phyloP scores from a whole-genome alignment of 1,140 invertebrate genomes.

The Meloidogyne floridensis region DNA sequence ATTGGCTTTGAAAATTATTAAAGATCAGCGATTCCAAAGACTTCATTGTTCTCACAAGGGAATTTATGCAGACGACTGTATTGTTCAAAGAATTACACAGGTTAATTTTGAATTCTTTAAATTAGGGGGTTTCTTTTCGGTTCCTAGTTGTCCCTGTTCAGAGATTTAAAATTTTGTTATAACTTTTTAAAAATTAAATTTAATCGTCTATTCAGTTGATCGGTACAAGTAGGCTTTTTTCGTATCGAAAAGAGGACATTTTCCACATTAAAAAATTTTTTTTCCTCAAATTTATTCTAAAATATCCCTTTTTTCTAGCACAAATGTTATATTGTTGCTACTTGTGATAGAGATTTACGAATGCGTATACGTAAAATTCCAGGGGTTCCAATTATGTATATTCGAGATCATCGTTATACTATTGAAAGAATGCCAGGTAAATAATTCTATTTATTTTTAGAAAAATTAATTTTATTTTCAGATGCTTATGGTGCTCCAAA shows the following conservation, averaged over 20 bases:
- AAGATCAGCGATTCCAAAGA: constrained; percentile 89
- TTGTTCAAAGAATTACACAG: constrained; percentile 90
- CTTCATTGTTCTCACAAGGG: constrained; percentile 93
- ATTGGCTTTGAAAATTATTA: constrained; percentile 90
- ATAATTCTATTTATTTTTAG: constrained; percentile 18
- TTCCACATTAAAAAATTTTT: too few species aligned
- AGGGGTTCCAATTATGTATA: constrained; percentile 91
- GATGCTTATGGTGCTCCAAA: constrained; percentile 42
- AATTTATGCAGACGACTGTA: constrained; percentile 97
- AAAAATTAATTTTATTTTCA: background rate
- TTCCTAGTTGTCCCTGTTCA: too few species aligned
- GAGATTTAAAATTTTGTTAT: too few species aligned
- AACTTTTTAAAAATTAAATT: too few species aligned
- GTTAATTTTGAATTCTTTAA: constrained; percentile 67
- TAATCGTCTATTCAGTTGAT: too few species aligned
- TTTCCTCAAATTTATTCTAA: background rate
- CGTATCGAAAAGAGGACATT: too few species aligned
- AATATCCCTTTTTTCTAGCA: constrained; percentile 74
- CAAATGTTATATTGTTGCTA: constrained; percentile 99
- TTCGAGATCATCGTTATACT: constrained; percentile 83
- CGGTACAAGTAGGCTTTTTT: too few species aligned
- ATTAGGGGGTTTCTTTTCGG: too few species aligned
- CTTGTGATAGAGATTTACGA: constrained; percentile 96
- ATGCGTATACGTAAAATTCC: constrained; percentile 94
- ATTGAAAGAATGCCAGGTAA: constrained; percentile 91